A percentile compares a stretch with the other conserved stretches of the same genome.
Evolutionary conservation across 2,888 invertebrate genomes (phyloP).

Genomic region (Ormyrus thymus): DNA sequence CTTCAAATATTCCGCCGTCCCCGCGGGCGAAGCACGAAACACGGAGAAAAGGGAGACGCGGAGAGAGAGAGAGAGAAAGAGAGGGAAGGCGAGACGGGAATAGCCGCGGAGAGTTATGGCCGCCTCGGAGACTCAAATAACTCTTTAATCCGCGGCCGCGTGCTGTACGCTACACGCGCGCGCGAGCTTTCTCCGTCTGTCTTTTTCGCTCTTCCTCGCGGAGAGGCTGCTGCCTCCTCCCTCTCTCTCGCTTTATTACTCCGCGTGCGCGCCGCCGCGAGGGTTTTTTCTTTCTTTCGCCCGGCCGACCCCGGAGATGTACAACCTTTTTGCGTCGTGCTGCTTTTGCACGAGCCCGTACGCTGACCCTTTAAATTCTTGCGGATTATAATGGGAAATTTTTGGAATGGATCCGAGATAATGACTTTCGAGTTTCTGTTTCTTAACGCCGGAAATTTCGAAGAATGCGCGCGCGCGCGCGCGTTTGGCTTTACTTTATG

Average conservation of each 20-base stretch:
- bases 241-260: conserved; percentile 50
- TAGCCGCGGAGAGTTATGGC: conserved; percentile 74
- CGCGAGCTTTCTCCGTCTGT: conserved; percentile 51
- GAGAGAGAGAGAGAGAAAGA: conserved; percentile 19
- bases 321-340: conserved; percentile 5
- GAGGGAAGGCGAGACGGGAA: conserved; percentile 69
- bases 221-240: conserved; percentile 4
- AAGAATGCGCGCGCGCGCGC: not conserved
- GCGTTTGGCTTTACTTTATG: too few relatives aligned
- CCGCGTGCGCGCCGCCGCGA: conserved; percentile 18
- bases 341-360: not conserved
- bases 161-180: conserved; percentile 66
- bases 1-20: conserved; percentile 71
- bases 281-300: conserved; percentile 6
- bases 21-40: conserved; percentile 35
- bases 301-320: not conserved
- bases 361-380: conserved; percentile 45
- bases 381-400: conserved; percentile 53
- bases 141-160: conserved; percentile 74
- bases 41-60: conserved; percentile 2
- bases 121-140: conserved; percentile 74
- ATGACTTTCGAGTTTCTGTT: conserved; percentile 33
- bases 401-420: conserved; percentile 44
- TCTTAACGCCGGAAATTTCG: conserved; percentile 5
- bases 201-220: conserved; percentile 55